Evolutionary conservation across 2,113 vertebrate species (phyloP), one percentile per base, ranked within the genome.

Genomic region (Halichoeres trimaculatus): DNA sequence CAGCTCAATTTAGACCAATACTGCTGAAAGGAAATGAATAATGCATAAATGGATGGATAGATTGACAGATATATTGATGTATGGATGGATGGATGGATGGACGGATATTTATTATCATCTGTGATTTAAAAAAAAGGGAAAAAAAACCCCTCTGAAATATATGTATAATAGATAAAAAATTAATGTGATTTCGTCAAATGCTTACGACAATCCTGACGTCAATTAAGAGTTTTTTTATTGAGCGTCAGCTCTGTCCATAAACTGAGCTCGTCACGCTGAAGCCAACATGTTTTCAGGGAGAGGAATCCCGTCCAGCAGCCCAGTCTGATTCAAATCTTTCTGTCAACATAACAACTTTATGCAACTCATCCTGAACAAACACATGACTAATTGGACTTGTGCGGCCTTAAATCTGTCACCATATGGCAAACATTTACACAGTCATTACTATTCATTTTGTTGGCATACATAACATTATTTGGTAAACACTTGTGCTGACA

Each of bases 341-440:
- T 34, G 71, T 76, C 69, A 68, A 74, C 52, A 80, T 66, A 67
- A 70, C 26, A 36, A 80, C 65, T 76, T 65, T 22, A 69, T 66
- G 62, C 11, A 11, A 74, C 77, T 77, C 41, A 34, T 67, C 60
- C 54, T 62, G 59, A 74, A 40, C 83, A 85, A 90, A 86, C 83
- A 77, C 20, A 1, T 30, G 59, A 80, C 53, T 88, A 72, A 90
- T 79, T 84, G 58, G 48, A 75, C 53, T 10, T 20, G 38, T 47
- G 62, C 24, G 23, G 47, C 53, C 70, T 78, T 65, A 73, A 67
- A 81, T 78, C 80, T 65, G 74, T 80, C 83, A 86, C 60, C 52
- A 34, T 56, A 72, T 34, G 58, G 74, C 52, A 85, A 88, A 89
- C 80, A 85, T 88, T 91, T 84, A 81, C 80, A 43, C 68, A 65